Conservation (phyloP, 2,113 vertebrate species). For the Willisornis vidua region DNA sequence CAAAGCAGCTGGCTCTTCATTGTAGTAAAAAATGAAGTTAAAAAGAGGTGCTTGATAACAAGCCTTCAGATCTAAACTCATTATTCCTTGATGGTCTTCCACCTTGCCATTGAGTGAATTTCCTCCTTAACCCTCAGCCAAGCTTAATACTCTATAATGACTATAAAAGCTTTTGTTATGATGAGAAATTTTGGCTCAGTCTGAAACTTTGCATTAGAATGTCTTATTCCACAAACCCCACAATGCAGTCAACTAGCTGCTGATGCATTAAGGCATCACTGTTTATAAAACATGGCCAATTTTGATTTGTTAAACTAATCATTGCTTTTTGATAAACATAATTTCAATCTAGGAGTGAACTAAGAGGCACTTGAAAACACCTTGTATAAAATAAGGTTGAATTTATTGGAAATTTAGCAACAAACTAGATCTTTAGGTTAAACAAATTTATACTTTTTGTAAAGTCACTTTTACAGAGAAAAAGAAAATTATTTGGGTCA, state of each 20-base stretch:
- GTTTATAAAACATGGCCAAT: neutral
- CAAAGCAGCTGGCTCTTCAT: constrained; percentile 15
- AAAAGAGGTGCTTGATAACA: neutral
- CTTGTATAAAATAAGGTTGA: neutral
- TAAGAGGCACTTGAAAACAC: neutral
- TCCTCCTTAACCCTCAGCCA: neutral
- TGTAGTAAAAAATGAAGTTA: neutral
- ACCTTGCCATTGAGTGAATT: neutral
- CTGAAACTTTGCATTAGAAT: neutral
- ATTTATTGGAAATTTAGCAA: neutral
- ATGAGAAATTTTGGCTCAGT: neutral
- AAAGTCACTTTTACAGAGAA: neutral
- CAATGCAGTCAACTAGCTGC: neutral
- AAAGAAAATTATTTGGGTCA: neutral
- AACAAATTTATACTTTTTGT: neutral
- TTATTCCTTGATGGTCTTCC: neutral
- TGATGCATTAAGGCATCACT: neutral
- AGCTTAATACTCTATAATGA: constrained; percentile 7
- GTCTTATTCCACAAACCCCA: neutral
- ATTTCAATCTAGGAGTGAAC: neutral
- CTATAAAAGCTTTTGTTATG: neutral
- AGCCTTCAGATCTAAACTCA: neutral
- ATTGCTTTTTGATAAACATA: neutral
- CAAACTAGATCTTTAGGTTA: neutral
- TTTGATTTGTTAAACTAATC: neutral